A percentile compares a stretch with the other conserved stretches of the same genome.
Conservation (phyloP, 2,113 vertebrate genomes). For the Siniperca chuatsi region DNA sequence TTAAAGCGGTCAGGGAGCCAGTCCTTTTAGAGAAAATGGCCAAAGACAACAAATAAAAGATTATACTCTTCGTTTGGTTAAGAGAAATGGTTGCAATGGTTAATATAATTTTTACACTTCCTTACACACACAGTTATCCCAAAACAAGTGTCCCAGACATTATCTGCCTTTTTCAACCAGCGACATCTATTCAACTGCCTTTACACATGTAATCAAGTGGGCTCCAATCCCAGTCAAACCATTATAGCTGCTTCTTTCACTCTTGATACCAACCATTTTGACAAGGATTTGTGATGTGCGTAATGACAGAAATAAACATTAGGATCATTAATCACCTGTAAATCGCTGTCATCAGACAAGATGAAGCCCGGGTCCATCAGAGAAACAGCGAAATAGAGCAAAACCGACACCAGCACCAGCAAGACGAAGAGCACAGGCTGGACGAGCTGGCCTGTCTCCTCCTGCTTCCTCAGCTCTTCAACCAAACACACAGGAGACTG, state of each 20-base stretch:
- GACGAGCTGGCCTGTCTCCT: constrained; percentile 85
- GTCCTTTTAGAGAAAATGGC: not conserved
- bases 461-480: constrained; percentile 88
- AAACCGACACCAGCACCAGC: constrained; percentile 88
- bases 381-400: constrained; percentile 93
- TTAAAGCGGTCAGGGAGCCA: not conserved
- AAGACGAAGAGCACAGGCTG: constrained; percentile 88
- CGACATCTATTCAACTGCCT: not conserved
- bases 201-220: not conserved
- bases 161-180: not conserved
- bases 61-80: not conserved
- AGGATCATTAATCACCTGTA: constrained; percentile 72
- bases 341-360: constrained; percentile 74
- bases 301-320: not conserved
- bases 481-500: not conserved
- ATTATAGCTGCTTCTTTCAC: not conserved
- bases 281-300: not conserved
- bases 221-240: not conserved
- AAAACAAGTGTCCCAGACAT: not conserved
- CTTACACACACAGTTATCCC: not conserved
- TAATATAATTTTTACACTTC: not conserved
- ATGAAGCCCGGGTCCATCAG: constrained; percentile 98
- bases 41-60: not conserved
- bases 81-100: not conserved
- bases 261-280: not conserved